Percentiles rank a stretch among this genome's conserved stretches.
Conservation (phyloP, 1,140 invertebrate species). For the Zaprionus davidi region DNA sequence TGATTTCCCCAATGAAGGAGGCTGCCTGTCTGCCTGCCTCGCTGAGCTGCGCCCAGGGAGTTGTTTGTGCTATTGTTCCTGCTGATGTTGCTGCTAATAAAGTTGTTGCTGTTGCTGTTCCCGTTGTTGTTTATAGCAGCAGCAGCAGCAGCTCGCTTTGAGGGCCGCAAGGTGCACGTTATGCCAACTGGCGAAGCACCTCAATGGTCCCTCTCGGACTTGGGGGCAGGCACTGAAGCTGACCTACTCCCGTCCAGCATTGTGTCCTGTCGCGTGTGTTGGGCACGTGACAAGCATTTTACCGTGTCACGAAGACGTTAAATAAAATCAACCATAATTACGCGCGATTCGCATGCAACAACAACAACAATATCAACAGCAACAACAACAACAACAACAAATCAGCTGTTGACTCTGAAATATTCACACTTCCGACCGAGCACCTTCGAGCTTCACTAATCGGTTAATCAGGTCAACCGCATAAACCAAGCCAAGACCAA, state of each 20-base stretch:
- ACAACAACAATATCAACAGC: slow-evolving; percentile 13
- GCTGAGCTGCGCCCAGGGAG: slow-evolving; percentile 6
- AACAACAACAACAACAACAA: slow-evolving; percentile 46
- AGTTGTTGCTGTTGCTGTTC: not conserved
- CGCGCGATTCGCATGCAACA: slow-evolving; percentile 62
- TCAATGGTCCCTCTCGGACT: not conserved
- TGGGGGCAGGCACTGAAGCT: not conserved
- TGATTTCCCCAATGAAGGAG: slow-evolving; percentile 25
- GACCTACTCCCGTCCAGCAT: slow-evolving; percentile 3
- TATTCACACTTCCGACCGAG: slow-evolving; percentile 19
- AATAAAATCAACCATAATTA: slow-evolving; percentile 48
- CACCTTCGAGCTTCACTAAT: slow-evolving; percentile 8
- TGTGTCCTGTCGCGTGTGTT: slow-evolving; percentile 34
- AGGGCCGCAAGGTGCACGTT: slow-evolving; percentile 2
- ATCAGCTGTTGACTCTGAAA: slow-evolving; percentile 57
- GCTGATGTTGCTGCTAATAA: not conserved
- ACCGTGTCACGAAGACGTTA: slow-evolving; percentile 39
- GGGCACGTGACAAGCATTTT: slow-evolving; percentile 60
- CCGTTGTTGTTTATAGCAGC: not conserved
- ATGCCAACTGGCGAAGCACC: not conserved
- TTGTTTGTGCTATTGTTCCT: not conserved
- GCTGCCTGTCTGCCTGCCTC: not conserved
- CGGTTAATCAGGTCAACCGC: slow-evolving; percentile 34
- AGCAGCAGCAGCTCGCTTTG: not conserved
- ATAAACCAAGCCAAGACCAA: slow-evolving; percentile 11